Conservation (phyloP, 2,888 invertebrate species). For the Rugalucina vietnamica region DNA sequence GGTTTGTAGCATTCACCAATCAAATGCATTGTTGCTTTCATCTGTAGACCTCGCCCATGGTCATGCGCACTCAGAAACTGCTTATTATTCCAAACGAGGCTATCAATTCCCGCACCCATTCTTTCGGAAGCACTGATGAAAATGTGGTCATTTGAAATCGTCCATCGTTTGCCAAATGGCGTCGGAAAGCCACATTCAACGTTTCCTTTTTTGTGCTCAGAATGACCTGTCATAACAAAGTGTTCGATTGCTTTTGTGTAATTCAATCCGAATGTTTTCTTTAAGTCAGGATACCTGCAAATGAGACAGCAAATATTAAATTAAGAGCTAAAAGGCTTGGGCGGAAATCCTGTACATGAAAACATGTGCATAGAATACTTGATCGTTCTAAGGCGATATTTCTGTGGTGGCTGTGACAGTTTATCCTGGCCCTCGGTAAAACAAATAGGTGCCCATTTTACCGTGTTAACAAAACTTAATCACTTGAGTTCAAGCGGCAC, state of each 20-base stretch:
- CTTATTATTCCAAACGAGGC: conserved; percentile 64
- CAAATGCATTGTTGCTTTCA: conserved; percentile 51
- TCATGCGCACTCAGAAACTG: conserved; percentile 55
- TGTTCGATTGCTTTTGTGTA: conserved; percentile 56
- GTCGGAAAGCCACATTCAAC: not conserved
- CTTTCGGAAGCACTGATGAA: conserved; percentile 60
- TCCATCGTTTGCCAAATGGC: conserved; percentile 51
- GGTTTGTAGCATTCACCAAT: conserved; percentile 64
- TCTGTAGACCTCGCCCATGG: conserved; percentile 64
- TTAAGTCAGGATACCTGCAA: conserved; percentile 56
- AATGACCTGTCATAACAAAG: conserved; percentile 36
- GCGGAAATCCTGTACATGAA: too few species aligned
- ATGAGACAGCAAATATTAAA: too few species aligned
- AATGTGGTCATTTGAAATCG: conserved; percentile 46
- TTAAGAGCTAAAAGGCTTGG: too few species aligned
- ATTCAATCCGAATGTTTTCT: conserved; percentile 46
- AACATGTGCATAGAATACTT: too few species aligned
- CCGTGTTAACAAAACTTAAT: too few species aligned
- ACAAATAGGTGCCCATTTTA: too few species aligned
- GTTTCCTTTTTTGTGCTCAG: conserved; percentile 50
- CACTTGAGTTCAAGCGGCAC: too few species aligned
- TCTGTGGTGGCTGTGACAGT: too few species aligned
- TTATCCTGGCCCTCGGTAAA: too few species aligned
- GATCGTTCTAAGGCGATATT: too few species aligned
- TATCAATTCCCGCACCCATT: conserved; percentile 64